Base-by-base conservation (phyloP, 2,113 vertebrate genomes). In the Oriolus oriolus region DNA sequence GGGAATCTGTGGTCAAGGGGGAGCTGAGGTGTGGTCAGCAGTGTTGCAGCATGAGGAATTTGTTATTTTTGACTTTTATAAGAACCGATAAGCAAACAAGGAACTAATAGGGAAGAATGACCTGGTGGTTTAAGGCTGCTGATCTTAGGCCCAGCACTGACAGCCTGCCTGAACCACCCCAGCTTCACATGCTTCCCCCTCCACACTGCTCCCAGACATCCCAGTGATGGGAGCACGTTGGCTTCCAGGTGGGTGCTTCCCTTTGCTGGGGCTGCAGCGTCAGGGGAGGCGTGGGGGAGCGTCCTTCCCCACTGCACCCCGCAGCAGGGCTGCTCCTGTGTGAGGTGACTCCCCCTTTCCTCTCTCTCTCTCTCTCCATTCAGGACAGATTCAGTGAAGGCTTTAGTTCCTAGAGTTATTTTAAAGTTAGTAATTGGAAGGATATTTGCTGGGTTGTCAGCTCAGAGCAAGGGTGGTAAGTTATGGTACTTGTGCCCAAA, bases 191-290 rank as follows among this genome's bases (percentile, higher is more conserved):
- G n/a, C n/a, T 63, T 73, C 44, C 24, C 33, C 9, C 11, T 22
- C 27, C 8, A 2, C n/a, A 4, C 1, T 1, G 9, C 3, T 13
- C n/a, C 47, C 13, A 4, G 19, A 13, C n/a, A 65, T 6, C 20
- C 49, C 54, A 28, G 28, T 1, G 41, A 8, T 0, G 16, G 35
- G 57, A 66, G 13, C 2, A 1, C 0, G 0, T 2, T 44, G 50
- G 66, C 66, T 84, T 31, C 77, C 56, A 16, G 5, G 1, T 0
- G 2, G 13, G 12, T n/a, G 63, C 57, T 70, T 23, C 33, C 33
- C 33, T 42, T 41, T n/a, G 35, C 70, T n/a, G 52, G 47, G 57
- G 39, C 63, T 77, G 73, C 42, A 39, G 42, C 4, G 2, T 21
- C 28, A 50, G 49, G 13, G 60, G 18, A 49, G 28, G 27, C 35